A percentile compares a stretch with the other conserved stretches of the same genome.
Conservation (phyloP, 2,888 invertebrate species). For the Alsophila aescularia region DNA sequence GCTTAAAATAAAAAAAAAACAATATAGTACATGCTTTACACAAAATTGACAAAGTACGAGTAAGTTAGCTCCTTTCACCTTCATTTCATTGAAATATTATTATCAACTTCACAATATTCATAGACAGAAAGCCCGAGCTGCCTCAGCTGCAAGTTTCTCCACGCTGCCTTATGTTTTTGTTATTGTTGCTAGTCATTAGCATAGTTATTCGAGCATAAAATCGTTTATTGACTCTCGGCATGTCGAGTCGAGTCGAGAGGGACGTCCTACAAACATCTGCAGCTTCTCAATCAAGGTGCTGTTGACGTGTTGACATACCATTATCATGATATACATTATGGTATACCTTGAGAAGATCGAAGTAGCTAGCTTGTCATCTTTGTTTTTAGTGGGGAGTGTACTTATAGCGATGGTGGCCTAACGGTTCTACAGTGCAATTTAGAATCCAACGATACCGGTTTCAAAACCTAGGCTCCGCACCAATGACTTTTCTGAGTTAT, state of each 20-base stretch:
- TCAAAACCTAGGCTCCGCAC: too few species aligned
- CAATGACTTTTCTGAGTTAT: too few species aligned
- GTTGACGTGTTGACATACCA: conserved; percentile 31
- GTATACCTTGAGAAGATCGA: neutral
- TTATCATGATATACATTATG: conserved; percentile 13
- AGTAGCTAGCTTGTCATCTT: too few species aligned
- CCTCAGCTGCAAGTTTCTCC: conserved; percentile 26
- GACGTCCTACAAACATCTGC: conserved; percentile 37
- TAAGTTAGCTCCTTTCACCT: too few species aligned
- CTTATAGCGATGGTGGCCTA: too few species aligned
- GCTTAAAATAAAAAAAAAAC: too few species aligned
- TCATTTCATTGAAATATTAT: neutral
- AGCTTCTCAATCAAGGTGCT: conserved; percentile 26
- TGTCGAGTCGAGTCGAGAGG: conserved; percentile 38
- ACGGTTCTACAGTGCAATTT: too few species aligned
- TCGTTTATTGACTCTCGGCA: conserved; percentile 65
- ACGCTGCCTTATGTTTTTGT: conserved; percentile 62
- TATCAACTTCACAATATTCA: neutral
- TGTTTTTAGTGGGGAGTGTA: too few species aligned
- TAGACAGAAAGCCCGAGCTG: conserved; percentile 36
- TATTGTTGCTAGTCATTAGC: conserved; percentile 62
- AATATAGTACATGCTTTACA: too few species aligned
- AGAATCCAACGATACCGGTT: too few species aligned
- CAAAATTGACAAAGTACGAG: too few species aligned
- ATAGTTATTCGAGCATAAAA: conserved; percentile 75